Evolutionary conservation across 1,140 invertebrate species (phyloP), one percentile per base, ranked within the genome.

Genomic region (Homarus americanus): DNA sequence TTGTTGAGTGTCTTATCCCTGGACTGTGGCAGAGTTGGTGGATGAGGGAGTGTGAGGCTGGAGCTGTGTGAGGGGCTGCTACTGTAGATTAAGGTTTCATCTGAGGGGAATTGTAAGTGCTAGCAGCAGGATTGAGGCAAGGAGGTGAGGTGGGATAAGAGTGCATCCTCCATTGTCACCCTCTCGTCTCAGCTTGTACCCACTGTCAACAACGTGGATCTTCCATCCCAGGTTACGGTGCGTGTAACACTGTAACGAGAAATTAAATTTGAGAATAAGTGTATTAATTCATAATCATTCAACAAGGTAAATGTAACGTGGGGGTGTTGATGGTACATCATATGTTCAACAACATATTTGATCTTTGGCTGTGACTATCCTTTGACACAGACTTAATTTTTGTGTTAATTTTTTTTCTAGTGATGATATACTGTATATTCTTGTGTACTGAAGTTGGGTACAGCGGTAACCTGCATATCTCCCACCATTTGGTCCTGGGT

Each of bases 161-260:
- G 76, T 32, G 24, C 38, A 36, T n/a, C 75, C 76, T 28, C 85
- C 38, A 40, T 79, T 87, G 73, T 79, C 28, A 4, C 75, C 75
- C 38, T 78, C 75, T 36, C 49, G 75, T 32, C 75, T 53, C 40
- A 41, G 58, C 10, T 87, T 87, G 85, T 80, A 80, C 12, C 85
- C 85, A n/a, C 85, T 87, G 76, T 87, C 76, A 40, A 87, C 75
- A 36, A 99, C 97, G 93, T 97, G 96, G 91, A 99, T 98, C 94
- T 98, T 98, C 97, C 97, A 98, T 12, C 98, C 98, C 73, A 99
- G 95, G 94, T 98, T 97, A 86, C 96, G 97, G 94, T 98, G 97
- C 9, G 96, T 96, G 94, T 97, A 99, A 94, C 98, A 98, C 98
- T 99, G 95, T 3, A 95, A 95, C 17, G 20, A 20, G 24, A 20